phyloP scores from a whole-genome alignment of 2,113 vertebrate species.

The Suricata suricatta region DNA sequence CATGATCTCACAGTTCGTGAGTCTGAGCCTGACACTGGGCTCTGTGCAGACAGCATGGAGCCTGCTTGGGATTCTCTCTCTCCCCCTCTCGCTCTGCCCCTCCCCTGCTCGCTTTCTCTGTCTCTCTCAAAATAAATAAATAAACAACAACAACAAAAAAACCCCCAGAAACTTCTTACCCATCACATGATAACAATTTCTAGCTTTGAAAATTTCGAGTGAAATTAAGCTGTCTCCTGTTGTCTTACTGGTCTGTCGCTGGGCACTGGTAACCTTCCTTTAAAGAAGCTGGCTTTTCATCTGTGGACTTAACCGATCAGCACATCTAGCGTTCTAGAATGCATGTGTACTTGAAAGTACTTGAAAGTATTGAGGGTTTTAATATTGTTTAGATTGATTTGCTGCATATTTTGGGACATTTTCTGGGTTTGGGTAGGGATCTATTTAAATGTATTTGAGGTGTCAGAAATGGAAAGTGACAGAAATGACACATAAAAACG shows the following conservation, averaged over 20 bases:
- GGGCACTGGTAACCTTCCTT: neutral
- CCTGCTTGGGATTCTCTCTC: too few species aligned
- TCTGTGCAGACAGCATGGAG: too few species aligned
- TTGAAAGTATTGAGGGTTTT: neutral
- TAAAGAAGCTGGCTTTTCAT: neutral
- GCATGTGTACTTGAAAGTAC: neutral
- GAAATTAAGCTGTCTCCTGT: neutral
- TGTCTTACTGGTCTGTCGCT: neutral
- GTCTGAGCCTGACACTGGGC: too few species aligned
- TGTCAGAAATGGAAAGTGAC: neutral
- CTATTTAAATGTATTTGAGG: constrained; percentile 1
- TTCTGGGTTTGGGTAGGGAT: neutral
- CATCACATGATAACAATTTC: neutral
- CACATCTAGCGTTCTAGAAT: neutral
- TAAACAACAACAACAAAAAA: neutral
- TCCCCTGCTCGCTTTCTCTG: too few species aligned
- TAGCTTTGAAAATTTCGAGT: constrained; percentile 22
- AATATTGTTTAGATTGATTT: neutral
- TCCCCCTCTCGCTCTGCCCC: too few species aligned
- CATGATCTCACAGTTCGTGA: too few species aligned
- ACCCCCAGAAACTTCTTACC: neutral
- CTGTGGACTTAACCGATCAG: neutral
- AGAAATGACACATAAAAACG: constrained; percentile 6
- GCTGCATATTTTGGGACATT: neutral
- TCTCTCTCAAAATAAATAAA: too few species aligned